Evolutionary conservation across 2,888 invertebrate genomes (phyloP).

Genomic region (Ichneumoninae sp.): DNA sequence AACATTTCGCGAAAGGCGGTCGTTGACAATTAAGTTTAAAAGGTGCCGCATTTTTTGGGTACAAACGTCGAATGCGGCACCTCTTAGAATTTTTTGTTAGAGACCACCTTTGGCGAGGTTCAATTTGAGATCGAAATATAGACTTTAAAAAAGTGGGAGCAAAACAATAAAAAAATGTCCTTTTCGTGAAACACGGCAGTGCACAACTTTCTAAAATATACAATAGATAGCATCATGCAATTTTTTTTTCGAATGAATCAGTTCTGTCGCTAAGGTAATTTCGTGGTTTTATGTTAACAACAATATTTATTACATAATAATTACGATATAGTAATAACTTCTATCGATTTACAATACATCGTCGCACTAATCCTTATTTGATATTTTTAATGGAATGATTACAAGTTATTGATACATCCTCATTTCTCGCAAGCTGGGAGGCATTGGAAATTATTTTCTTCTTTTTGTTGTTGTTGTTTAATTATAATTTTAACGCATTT

Average conservation of each 20-base stretch:
- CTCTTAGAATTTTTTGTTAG: no score
- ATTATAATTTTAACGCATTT: constrained; percentile 46
- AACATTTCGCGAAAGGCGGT: no score
- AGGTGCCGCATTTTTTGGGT: no score
- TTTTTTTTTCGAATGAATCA: constrained; percentile 76
- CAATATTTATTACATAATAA: constrained; percentile 84
- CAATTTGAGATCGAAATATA: no score
- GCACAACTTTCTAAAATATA: no score
- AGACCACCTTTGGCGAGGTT: no score
- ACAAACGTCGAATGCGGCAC: no score
- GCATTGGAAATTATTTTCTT: constrained; percentile 68
- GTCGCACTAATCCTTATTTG: constrained; percentile 81
- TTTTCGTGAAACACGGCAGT: no score
- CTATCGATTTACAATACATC: constrained; percentile 84
- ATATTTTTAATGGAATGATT: constrained; percentile 80
- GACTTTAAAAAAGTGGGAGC: no score
- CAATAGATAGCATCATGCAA: neutral
- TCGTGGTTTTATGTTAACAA: constrained; percentile 82
- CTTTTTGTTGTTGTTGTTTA: constrained; percentile 28
- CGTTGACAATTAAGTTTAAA: no score
- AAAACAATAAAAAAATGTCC: no score
- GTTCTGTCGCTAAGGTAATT: constrained; percentile 42
- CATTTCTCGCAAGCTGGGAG: constrained; percentile 77
- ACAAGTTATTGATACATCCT: constrained; percentile 81
- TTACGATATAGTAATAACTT: constrained; percentile 83